Percentiles rank a stretch among this genome's conserved stretches.
Evolutionary conservation across 2,113 vertebrate genomes (phyloP).

Genomic region (Engystomops pustulosus): DNA sequence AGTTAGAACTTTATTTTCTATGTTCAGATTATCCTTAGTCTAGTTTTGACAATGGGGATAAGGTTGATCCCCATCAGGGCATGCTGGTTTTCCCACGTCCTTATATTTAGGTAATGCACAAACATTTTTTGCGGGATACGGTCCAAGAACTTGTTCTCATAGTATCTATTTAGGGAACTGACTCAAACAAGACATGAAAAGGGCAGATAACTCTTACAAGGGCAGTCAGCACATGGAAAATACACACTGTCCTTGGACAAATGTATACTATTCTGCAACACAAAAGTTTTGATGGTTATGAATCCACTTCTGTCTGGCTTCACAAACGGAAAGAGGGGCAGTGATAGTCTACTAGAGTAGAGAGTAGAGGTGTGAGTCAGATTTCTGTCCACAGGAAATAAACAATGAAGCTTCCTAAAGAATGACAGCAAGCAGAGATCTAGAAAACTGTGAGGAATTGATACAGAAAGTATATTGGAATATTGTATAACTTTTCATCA

Average conservation of each 20-base stretch:
- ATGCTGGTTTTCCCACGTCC: slow-evolving; percentile 70
- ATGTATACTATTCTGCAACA: slow-evolving; percentile 36
- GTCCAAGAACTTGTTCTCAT: slow-evolving; percentile 65
- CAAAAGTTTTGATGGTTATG: slow-evolving; percentile 38
- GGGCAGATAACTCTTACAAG: slow-evolving; percentile 52
- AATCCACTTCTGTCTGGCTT: slow-evolving; percentile 19
- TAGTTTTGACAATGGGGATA: slow-evolving; percentile 56
- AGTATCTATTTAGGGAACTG: slow-evolving; percentile 60
- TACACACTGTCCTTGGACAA: slow-evolving; percentile 24
- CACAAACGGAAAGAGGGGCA: slow-evolving; percentile 16
- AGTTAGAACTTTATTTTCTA: slow-evolving; percentile 56
- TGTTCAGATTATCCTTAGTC: slow-evolving; percentile 61
- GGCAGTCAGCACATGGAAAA: slow-evolving; percentile 42
- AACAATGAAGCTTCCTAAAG: no score
- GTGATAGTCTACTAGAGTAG: background rate
- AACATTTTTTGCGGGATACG: slow-evolving; percentile 69
- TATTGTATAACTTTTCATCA: no score
- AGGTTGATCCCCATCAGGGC: slow-evolving; percentile 64
- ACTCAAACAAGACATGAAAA: slow-evolving; percentile 40
- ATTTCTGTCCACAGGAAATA: no score
- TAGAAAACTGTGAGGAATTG: no score
- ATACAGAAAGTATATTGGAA: no score
- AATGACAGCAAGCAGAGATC: no score
- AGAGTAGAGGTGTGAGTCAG: no score
- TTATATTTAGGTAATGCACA: slow-evolving; percentile 75